These are phyloP conservation scores for Bubo bubo DNA, from an alignment of 2,113 vertebrate genomes.

Conservation along the genomic window DNA sequence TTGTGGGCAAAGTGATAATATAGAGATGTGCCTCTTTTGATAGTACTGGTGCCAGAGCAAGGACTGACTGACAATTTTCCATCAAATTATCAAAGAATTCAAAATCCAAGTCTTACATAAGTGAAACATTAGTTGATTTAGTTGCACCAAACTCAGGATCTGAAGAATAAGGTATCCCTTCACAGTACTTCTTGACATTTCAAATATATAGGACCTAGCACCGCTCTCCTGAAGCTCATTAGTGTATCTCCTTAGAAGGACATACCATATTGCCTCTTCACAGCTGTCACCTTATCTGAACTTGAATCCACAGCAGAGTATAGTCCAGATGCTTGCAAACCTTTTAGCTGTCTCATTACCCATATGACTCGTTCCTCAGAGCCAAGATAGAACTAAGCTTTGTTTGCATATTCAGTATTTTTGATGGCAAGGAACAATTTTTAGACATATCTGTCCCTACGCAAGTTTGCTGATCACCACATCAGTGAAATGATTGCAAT, in stretches of 20 bases:
- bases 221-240: neutral
- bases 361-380: neutral
- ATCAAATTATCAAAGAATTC: neutral
- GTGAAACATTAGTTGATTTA: neutral
- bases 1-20: neutral
- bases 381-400: neutral
- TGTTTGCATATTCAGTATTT: neutral
- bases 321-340: neutral
- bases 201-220: neutral
- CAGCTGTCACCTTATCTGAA: neutral
- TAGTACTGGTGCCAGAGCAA: neutral
- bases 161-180: neutral
- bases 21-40: neutral
- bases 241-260: neutral
- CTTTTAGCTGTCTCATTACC: neutral
- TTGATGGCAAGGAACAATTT: neutral
- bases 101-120: neutral
- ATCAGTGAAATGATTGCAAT: neutral
- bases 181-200: neutral
- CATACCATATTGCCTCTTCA: neutral
- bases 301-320: neutral
- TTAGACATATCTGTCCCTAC: neutral
- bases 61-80: neutral
- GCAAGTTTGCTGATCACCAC: neutral
- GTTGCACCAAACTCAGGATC: neutral